Percentiles rank a stretch among this genome's conserved stretches.
phyloP scores from a whole-genome alignment of 2,113 vertebrate genomes.

The Eulemur rufifrons region DNA sequence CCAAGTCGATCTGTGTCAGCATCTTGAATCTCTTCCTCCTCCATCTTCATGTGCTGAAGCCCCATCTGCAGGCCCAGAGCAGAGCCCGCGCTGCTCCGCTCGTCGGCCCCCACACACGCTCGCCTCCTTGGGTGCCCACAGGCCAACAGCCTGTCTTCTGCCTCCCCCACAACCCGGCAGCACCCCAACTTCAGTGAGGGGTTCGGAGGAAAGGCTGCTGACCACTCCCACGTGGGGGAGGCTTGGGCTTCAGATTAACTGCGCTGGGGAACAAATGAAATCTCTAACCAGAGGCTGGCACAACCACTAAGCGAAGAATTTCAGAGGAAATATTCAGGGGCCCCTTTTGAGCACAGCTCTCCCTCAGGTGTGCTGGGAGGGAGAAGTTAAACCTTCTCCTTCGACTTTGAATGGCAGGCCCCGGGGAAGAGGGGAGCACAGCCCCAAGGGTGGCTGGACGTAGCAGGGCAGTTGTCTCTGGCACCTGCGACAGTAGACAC shows the following conservation, averaged over 20 bases:
- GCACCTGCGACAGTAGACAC: background rate
- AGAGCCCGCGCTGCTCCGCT: background rate
- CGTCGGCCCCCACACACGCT: background rate
- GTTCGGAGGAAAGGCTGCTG: background rate
- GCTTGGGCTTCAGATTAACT: background rate
- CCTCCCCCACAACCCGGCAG: background rate
- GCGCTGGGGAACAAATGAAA: background rate
- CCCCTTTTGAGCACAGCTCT: background rate
- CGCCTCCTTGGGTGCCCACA: background rate
- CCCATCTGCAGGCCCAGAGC: background rate
- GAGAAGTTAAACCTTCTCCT: background rate
- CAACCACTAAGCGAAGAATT: background rate
- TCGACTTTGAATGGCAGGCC: background rate
- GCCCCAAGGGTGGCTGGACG: background rate
- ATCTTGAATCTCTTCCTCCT: background rate
- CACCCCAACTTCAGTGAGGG: background rate
- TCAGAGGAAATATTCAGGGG: background rate
- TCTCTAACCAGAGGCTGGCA: background rate
- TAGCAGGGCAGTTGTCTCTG: background rate
- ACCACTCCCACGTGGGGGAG: background rate
- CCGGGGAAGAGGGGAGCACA: background rate
- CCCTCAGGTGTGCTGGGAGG: background rate
- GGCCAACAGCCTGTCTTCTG: background rate
- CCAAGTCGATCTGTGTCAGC: background rate
- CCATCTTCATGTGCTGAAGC: background rate